These are phyloP conservation scores for Spongilla lacustris DNA, from an alignment of 37 sponge, comb jelly and placozoan species.

Conservation along the genomic window DNA sequence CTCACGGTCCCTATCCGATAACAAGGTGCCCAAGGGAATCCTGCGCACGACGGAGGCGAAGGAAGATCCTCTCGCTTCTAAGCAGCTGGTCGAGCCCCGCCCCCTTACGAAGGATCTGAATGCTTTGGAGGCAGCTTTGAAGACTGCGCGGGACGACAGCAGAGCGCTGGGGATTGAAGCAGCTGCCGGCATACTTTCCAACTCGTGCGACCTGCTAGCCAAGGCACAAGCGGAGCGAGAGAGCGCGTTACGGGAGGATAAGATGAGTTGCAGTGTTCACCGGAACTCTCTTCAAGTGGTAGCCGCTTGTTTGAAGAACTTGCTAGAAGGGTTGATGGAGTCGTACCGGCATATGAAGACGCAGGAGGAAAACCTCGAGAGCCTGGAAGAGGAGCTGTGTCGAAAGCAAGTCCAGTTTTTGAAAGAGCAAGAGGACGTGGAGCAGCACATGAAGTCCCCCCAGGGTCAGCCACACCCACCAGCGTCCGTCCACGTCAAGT, in stretches of 20 bases:
- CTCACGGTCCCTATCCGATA: background rate
- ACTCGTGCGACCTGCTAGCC: background rate
- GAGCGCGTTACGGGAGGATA: background rate
- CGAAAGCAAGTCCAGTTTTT: slow-evolving; percentile 20
- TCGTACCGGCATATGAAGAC: background rate
- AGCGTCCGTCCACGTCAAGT: background rate
- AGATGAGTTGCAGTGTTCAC: background rate
- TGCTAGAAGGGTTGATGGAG: background rate
- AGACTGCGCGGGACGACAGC: background rate
- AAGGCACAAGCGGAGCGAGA: background rate
- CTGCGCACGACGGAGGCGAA: background rate
- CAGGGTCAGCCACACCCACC: background rate
- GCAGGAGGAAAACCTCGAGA: slow-evolving; percentile 7
- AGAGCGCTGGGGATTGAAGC: background rate
- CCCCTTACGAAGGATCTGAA: background rate
- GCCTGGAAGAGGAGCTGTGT: slow-evolving; percentile 9
- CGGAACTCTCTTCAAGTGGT: slow-evolving; percentile 7
- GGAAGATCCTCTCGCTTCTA: background rate
- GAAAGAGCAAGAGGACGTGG: slow-evolving; percentile 16
- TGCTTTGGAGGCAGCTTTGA: background rate
- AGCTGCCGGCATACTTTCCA: background rate
- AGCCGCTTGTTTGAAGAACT: background rate
- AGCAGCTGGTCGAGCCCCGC: background rate
- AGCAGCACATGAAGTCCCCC: background rate
- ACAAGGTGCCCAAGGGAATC: background rate